Conservation (phyloP, 1,140 invertebrate species). For the Conopomorpha cramerella region DNA sequence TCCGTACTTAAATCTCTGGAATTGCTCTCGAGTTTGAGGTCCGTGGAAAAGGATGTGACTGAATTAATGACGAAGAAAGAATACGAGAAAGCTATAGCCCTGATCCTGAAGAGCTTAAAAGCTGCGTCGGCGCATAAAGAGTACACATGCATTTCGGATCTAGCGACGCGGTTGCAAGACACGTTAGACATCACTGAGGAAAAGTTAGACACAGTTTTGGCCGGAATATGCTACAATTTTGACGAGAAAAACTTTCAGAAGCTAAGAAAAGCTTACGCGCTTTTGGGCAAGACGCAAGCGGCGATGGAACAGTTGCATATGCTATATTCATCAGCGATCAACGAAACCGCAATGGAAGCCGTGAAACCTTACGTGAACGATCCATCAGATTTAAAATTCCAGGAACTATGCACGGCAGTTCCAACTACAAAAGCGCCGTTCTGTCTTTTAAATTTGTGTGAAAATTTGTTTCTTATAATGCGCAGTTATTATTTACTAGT, state of each 20-base stretch:
- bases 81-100: constrained; percentile 85
- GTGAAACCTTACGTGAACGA: constrained; percentile 75
- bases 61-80: constrained; percentile 83
- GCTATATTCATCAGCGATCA: constrained; percentile 93
- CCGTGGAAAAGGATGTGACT: constrained; percentile 82
- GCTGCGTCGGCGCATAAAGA: constrained; percentile 81
- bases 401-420: constrained; percentile 77
- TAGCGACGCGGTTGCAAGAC: constrained; percentile 87
- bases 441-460: constrained; percentile 81
- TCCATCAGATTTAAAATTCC: constrained; percentile 72
- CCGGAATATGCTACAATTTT: constrained; percentile 74
- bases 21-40: constrained; percentile 82
- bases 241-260: constrained; percentile 75
- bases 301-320: constrained; percentile 95
- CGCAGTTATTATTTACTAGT: constrained; percentile 81
- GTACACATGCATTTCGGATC: constrained; percentile 83
- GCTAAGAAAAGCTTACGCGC: constrained; percentile 82
- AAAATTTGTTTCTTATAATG: constrained; percentile 81
- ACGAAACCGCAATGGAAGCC: constrained; percentile 82
- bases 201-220: constrained; percentile 84
- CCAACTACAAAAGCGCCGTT: constrained; percentile 78
- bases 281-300: constrained; percentile 85
- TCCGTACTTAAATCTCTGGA: constrained; percentile 78
- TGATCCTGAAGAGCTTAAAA: constrained; percentile 87
- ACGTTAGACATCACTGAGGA: constrained; percentile 91